phyloP scores from a whole-genome alignment of 2,888 invertebrate species.

The Agrotis segetum region DNA sequence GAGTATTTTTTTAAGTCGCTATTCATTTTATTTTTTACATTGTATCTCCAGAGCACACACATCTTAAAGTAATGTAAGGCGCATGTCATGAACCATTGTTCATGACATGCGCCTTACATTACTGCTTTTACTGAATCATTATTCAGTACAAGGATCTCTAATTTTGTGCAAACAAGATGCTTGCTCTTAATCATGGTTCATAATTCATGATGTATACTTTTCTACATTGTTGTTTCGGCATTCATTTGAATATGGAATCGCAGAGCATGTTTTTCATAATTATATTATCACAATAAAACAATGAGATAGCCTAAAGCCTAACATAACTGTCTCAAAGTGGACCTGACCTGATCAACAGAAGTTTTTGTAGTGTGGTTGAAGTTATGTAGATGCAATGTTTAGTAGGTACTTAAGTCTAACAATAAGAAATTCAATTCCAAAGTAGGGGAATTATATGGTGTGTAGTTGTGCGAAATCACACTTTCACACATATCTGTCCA shows the following conservation, averaged over 20 bases:
- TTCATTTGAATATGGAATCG: conserved; percentile 2
- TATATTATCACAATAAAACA: not conserved
- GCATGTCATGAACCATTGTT: not conserved
- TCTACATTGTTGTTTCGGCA: not conserved
- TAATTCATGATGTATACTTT: not conserved
- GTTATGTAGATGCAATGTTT: not conserved
- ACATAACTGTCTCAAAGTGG: not conserved
- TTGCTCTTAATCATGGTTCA: not conserved
- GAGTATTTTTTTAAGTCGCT: conserved; percentile 31
- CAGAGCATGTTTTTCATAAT: not conserved
- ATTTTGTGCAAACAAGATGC: not conserved
- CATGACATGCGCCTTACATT: too few relatives aligned
- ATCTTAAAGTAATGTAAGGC: not conserved
- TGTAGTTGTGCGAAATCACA: not conserved
- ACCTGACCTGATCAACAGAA: not conserved
- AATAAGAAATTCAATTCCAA: not conserved
- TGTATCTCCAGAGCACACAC: not conserved
- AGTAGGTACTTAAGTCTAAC: not conserved
- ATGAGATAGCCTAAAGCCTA: not conserved
- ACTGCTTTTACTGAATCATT: too few relatives aligned
- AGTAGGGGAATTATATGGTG: not conserved
- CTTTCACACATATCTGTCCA: not conserved
- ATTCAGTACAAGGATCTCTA: not conserved
- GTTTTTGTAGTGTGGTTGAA: not conserved
- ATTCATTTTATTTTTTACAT: not conserved